Evolutionary conservation across 2,113 vertebrate genomes (phyloP).

Genomic region (Tetrax tetrax): DNA sequence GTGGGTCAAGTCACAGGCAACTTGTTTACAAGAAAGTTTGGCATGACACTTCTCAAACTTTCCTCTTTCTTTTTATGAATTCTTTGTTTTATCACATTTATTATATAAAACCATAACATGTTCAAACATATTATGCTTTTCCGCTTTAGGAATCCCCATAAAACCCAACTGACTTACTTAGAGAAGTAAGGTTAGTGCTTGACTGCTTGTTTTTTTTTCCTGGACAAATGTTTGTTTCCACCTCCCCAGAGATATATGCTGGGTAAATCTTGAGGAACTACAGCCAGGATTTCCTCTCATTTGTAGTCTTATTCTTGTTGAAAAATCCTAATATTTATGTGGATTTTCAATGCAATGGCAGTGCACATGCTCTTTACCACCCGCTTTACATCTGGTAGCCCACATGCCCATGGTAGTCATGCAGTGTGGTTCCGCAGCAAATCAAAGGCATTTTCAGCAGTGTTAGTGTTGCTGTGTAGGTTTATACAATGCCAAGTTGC

Average conservation of each 20-base stretch:
- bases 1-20: background rate
- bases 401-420: background rate
- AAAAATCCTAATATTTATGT: background rate
- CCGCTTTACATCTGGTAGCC: rapidly evolving
- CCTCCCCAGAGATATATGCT: rapidly evolving
- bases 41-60: background rate
- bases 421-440: background rate
- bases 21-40: background rate
- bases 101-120: background rate
- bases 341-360: background rate
- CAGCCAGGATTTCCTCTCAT: background rate
- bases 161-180: background rate
- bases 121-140: background rate
- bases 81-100: background rate
- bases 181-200: background rate
- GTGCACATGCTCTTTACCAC: background rate
- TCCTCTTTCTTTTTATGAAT: background rate
- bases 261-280: background rate
- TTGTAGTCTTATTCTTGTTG: background rate
- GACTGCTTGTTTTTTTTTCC: background rate
- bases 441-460: background rate
- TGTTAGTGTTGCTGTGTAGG: background rate
- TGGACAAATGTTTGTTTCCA: background rate
- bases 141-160: background rate
- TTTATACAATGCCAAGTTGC: background rate